Evolutionary conservation across 2,113 vertebrate genomes (phyloP).

Genomic region (Dolichallabes microphthalmus): DNA sequence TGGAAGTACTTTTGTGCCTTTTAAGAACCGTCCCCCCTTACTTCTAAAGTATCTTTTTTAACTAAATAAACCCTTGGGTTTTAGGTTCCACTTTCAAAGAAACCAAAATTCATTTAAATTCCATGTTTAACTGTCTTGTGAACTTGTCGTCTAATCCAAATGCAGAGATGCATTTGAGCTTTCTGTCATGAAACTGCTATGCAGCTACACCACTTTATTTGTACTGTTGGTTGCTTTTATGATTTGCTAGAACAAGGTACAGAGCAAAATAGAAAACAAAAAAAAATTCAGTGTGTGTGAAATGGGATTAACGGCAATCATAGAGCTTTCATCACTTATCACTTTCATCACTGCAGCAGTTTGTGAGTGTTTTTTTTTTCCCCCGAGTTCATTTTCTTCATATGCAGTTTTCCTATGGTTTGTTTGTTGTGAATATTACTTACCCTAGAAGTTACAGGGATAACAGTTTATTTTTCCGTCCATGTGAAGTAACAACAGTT

Average conservation of each 20-base stretch:
- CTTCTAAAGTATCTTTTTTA: conserved; percentile 48
- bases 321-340: conserved; percentile 34
- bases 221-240: conserved; percentile 23
- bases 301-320: not conserved
- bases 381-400: conserved; percentile 8
- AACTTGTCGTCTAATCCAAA: conserved; percentile 40
- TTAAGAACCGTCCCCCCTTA: conserved; percentile 43
- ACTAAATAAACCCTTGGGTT: conserved; percentile 34
- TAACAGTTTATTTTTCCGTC: conserved; percentile 83
- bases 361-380: conserved; percentile 13
- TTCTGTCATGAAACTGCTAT: conserved; percentile 75
- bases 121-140: conserved; percentile 42
- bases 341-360: conserved; percentile 41
- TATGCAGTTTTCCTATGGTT: conserved; percentile 27
- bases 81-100: conserved; percentile 24
- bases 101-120: conserved; percentile 14
- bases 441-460: conserved; percentile 66
- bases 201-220: conserved; percentile 69
- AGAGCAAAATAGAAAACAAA: not conserved
- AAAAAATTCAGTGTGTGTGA: conserved; percentile 1
- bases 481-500: conserved; percentile 71
- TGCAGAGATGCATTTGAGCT: conserved; percentile 58
- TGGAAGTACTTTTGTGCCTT: conserved; percentile 57
- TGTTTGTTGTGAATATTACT: conserved; percentile 48
- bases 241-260: conserved; percentile 17